Evolutionary conservation across 2,113 vertebrate genomes (phyloP), one percentile per base, ranked within the genome.

Genomic region (Pyxicephalus adspersus): DNA sequence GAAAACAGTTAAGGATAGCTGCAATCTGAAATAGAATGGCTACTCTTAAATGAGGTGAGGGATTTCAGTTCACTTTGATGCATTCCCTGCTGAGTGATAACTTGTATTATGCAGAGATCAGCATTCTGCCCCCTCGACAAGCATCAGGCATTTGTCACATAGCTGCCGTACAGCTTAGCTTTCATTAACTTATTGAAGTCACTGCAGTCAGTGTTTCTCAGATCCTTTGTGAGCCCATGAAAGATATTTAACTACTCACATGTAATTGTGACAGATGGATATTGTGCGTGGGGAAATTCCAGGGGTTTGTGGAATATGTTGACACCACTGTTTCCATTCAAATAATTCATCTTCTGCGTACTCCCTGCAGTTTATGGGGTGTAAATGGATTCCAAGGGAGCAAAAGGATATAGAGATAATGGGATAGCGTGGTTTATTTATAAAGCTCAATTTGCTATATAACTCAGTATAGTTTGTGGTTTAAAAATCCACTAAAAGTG

Each of bases 1-100:
- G 20, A 52, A 73, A 31, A 20, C 22, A 54, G 52, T 52, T 73
- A 15, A 73, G 26, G 52, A 29, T 20, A 55, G 20, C 51, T 29
- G 68, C 51, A 72, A 51, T 26, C 16, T 68, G 4, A 26, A 52
- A 25, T 18, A 29, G 22, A 77, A 64, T 19, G 58, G 22, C 51
- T 52, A 52, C 58, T 28, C 22, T 26, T 51, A 77, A 77, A 77
- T 52, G 45, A 64, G 38, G 11, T 51, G 38, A 76, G 38, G 58
- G 58, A 76, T 76, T 45, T 76, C 23, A n/a, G 38, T 64, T 50
- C 73, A 60, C 73, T 25, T 76, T 45, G 34, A 77, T 64, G 38
- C 45, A 13, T 50, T 77, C 58, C 58, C 75, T 31, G 75, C 60
- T 77, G 75, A 64, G 75, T 52, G 60, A 77, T 77, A 77, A 77